Evolutionary conservation across 2,888 invertebrate genomes (phyloP), one percentile per base, ranked within the genome.

Genomic region (Platycheirus rosarum): DNA sequence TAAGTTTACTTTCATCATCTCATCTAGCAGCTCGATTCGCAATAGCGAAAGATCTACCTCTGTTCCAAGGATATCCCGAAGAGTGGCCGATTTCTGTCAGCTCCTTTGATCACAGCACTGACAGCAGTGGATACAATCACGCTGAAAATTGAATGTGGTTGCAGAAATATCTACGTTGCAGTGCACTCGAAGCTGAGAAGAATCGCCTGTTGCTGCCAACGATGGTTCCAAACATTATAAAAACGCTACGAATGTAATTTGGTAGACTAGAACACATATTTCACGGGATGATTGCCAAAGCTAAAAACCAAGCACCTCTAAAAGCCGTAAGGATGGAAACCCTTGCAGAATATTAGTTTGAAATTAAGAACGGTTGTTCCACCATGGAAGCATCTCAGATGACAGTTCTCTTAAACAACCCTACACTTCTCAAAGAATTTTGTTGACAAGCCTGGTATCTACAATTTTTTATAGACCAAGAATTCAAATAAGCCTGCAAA

Each of bases 31-130:
- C 44, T 11, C 23, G 53, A 51, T n/a, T 42, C 5, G 49, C n/a
- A 29, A n/a, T n/a, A n/a, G n/a, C n/a, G n/a, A n/a, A n/a, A n/a
- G n/a, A n/a, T n/a, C n/a, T n/a, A n/a, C n/a, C 42, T 3, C 8
- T 13, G 23, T 68, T 68, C 16, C 46, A 20, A 2, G 68, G 69
- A 5, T 16, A 49, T 35, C 60, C 69, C 1, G 40, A 49, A 13
- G 68, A 68, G 5, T 68, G 68, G 55, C 35, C 53, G 6, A 26
- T 70, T 2, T 70, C 60, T n/a, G n/a, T n/a, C n/a, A n/a, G n/a
- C n/a, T n/a, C 16, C 14, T 70, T 46, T 14, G 60, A 70, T 2
- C 48, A 70, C 29, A 70, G 60, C 13, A 62, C 62, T 2, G 11
- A 13, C 1, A 7, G 60, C 11, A 51, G 42, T 3, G 70, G 18